Conservation (phyloP, 1,140 invertebrate species). For the Oscheius sp. region DNA sequence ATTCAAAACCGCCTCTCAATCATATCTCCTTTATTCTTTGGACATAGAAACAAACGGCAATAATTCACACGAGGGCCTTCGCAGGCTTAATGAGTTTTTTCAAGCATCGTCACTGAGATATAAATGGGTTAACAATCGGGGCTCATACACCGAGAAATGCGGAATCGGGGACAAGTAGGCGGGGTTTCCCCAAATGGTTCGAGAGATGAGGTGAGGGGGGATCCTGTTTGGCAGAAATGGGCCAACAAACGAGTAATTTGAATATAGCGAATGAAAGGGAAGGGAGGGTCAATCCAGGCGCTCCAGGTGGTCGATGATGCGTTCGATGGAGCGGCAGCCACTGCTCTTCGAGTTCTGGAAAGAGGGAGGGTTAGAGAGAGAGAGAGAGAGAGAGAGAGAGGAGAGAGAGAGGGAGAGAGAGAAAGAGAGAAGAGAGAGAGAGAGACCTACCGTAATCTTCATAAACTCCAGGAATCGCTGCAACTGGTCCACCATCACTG, state of each 20-base stretch:
- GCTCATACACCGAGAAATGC: too few relatives aligned
- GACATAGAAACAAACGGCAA: too few relatives aligned
- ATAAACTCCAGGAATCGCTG: slow-evolving; percentile 40
- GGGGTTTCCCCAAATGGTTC: too few relatives aligned
- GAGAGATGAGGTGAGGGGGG: background rate
- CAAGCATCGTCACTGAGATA: too few relatives aligned
- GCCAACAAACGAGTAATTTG: background rate
- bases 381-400: background rate
- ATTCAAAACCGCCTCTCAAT: too few relatives aligned
- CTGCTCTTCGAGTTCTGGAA: slow-evolving; percentile 6
- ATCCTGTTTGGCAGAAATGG: background rate
- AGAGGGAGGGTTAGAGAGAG: background rate
- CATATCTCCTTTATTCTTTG: too few relatives aligned
- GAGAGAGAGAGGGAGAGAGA: background rate
- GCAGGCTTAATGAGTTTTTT: too few relatives aligned
- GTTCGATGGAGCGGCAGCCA: background rate
- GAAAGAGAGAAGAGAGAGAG: background rate
- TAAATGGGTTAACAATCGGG: too few relatives aligned
- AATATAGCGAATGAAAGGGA: background rate
- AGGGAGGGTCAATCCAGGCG: background rate
- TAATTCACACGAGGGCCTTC: too few relatives aligned
- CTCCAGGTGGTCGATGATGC: slow-evolving; percentile 2
- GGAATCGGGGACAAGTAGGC: too few relatives aligned
- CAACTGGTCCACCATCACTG: slow-evolving; percentile 34
- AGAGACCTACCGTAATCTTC: background rate